Evolutionary conservation across 2,888 invertebrate species (phyloP).

Genomic region (Amblyjoppa fuscipennis): DNA sequence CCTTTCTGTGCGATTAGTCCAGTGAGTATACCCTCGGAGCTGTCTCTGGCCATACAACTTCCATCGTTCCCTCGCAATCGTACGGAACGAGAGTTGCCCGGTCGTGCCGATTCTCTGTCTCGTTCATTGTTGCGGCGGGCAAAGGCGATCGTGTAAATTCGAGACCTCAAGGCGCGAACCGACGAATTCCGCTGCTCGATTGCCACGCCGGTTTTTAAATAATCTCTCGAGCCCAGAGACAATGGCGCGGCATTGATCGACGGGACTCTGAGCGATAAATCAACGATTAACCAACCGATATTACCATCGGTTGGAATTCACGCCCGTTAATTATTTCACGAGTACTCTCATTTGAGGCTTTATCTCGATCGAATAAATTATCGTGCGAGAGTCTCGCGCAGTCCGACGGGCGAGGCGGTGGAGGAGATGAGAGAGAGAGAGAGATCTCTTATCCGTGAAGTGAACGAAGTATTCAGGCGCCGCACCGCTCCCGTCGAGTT

Average conservation of each 20-base stretch:
- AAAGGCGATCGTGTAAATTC: background rate
- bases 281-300: background rate
- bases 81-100: background rate
- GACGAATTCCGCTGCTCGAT: background rate
- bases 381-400: conserved; percentile 10
- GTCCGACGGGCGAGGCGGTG: background rate
- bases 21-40: conserved; percentile 51
- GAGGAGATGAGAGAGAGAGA: background rate
- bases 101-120: conserved; percentile 9
- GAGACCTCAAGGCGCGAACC: background rate
- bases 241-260: background rate
- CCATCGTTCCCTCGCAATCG: background rate
- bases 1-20: conserved; percentile 61
- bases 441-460: conserved; percentile 36
- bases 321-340: conserved; percentile 31
- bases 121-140: conserved; percentile 1
- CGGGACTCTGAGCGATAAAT: background rate
- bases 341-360: conserved; percentile 7
- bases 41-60: background rate
- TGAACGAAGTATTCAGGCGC: conserved; percentile 9
- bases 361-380: conserved; percentile 55
- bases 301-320: background rate
- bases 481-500: conserved; percentile 17
- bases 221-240: background rate
- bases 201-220: background rate